Evolutionary conservation across 2,113 vertebrate genomes (phyloP).

Genomic region (Hydropotes inermis): DNA sequence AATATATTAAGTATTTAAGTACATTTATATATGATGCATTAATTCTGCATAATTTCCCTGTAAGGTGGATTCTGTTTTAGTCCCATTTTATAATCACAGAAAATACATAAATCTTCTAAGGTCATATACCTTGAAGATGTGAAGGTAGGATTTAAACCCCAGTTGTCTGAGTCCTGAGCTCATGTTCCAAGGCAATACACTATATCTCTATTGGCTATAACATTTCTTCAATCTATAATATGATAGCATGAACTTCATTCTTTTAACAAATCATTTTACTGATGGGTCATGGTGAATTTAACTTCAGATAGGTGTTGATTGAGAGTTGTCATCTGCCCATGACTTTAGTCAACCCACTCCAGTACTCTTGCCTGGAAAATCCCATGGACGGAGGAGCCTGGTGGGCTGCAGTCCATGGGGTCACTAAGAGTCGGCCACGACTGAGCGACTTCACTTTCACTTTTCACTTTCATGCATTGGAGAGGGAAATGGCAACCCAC

Average conservation of each 20-base stretch:
- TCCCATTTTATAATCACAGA: not conserved
- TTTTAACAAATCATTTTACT: not conserved
- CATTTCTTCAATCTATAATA: not conserved
- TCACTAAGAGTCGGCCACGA: no score
- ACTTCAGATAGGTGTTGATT: not conserved
- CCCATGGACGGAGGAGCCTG: no score
- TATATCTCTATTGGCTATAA: not conserved
- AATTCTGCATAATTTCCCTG: not conserved
- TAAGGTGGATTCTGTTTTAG: not conserved
- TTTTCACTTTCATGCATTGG: no score
- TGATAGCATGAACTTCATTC: not conserved
- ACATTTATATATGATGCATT: not conserved
- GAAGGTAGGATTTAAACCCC: not conserved
- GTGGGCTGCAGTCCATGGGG: no score
- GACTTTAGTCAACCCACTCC: not conserved
- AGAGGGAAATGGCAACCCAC: no score
- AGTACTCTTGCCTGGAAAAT: no score
- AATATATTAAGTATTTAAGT: not conserved
- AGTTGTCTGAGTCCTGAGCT: not conserved
- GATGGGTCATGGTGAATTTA: not conserved
- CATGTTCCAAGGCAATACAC: not conserved
- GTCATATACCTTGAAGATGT: not conserved
- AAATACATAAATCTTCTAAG: not conserved
- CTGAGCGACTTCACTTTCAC: no score
- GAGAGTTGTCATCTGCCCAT: not conserved